phyloP scores from a whole-genome alignment of 2,113 vertebrate genomes.

The Toxostoma redivivum region DNA sequence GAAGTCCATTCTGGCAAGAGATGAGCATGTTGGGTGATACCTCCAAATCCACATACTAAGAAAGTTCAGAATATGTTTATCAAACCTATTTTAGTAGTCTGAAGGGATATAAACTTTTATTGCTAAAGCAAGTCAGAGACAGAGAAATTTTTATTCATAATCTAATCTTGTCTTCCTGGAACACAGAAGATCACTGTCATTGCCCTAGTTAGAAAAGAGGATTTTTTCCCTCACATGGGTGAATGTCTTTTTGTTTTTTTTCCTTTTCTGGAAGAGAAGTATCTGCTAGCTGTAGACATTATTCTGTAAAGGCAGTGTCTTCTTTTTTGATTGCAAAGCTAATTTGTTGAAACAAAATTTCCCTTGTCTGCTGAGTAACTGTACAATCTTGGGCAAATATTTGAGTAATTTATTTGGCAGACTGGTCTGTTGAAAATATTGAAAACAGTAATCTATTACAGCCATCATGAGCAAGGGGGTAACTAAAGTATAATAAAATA shows the following conservation, averaged over 20 bases:
- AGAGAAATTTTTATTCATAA: background rate
- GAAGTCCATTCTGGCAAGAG: background rate
- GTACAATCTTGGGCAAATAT: background rate
- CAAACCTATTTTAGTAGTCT: background rate
- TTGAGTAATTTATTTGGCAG: background rate
- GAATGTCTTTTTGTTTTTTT: background rate
- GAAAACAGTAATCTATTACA: background rate
- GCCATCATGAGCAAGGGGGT: background rate
- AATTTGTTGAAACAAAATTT: background rate
- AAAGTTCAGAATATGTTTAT: background rate
- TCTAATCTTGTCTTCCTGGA: background rate
- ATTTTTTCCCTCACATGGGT: background rate
- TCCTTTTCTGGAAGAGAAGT: background rate
- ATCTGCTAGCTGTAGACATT: background rate
- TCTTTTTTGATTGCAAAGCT: background rate
- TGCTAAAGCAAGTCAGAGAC: background rate
- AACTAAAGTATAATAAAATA: background rate
- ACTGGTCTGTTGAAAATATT: background rate
- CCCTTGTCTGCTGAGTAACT: background rate
- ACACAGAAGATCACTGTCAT: background rate
- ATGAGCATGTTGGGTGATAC: background rate
- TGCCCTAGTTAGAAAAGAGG: background rate
- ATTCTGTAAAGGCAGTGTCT: background rate
- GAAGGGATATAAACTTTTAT: background rate
- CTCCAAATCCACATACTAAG: background rate